phyloP scores from a whole-genome alignment of 1,140 invertebrate genomes.

The Megalopta genalis region DNA sequence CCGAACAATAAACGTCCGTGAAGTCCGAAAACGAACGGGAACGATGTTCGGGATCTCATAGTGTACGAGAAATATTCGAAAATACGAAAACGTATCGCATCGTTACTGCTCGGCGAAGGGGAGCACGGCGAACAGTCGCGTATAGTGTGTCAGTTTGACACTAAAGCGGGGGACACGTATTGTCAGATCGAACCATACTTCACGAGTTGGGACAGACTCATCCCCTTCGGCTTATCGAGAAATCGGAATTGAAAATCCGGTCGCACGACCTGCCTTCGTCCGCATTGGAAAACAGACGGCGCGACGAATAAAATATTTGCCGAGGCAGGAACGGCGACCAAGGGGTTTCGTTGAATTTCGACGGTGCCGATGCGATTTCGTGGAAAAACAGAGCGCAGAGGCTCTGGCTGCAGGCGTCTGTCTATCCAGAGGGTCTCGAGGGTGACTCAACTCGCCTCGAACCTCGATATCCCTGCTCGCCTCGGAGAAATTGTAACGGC shows the following conservation, averaged over 20 bases:
- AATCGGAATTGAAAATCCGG: constrained; percentile 4
- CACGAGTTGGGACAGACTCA: background rate
- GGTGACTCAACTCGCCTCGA: constrained; percentile 4
- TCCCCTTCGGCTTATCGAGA: background rate
- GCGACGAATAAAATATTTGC: background rate
- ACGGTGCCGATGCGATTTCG: background rate
- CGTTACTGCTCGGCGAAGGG: constrained; percentile 5
- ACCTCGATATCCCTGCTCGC: background rate
- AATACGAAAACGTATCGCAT: background rate
- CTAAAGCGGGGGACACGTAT: background rate
- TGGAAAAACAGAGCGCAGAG: constrained; percentile 11
- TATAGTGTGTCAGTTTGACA: background rate
- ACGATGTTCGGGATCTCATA: no score
- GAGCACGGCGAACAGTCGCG: background rate
- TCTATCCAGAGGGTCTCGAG: constrained; percentile 34
- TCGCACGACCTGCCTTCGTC: background rate
- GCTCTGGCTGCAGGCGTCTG: constrained; percentile 14
- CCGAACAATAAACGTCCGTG: background rate
- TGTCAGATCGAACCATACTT: background rate
- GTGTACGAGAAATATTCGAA: background rate
- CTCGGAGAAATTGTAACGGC: background rate
- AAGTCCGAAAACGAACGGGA: background rate
- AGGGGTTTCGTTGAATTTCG: background rate
- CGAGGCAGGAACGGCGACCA: no score
- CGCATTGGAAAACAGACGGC: background rate